These are phyloP conservation scores for Callaeas wilsoni DNA, from an alignment of 2,113 vertebrate species.

Conservation along the genomic window DNA sequence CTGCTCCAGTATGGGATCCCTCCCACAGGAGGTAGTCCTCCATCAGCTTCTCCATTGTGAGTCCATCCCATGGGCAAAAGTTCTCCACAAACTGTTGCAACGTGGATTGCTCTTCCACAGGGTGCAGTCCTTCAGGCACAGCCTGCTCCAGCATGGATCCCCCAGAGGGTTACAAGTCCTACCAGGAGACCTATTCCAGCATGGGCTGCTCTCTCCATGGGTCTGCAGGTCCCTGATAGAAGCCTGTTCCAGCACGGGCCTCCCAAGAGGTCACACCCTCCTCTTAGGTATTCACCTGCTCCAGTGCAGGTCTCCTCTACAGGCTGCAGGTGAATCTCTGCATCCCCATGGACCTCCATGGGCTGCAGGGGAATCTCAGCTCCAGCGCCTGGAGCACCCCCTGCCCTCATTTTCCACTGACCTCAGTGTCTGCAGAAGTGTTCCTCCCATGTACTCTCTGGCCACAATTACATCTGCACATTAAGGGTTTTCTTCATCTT, in stretches of 20 bases:
- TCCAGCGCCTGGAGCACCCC: accelerated
- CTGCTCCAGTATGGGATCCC: neutral
- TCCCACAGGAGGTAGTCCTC: neutral
- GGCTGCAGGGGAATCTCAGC: neutral
- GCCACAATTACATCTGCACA: neutral
- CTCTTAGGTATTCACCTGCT: neutral
- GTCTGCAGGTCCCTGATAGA: neutral
- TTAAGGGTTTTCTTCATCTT: neutral
- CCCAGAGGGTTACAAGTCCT: neutral
- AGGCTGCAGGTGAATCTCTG: neutral
- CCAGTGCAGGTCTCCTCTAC: accelerated
- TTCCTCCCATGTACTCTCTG: neutral
- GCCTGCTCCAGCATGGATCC: neutral
- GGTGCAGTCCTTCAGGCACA: neutral
- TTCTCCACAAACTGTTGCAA: neutral
- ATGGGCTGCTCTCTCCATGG: accelerated
- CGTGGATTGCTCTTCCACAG: accelerated
- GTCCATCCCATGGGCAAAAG: neutral
- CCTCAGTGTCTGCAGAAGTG: neutral
- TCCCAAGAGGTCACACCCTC: neutral
- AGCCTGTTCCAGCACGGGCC: neutral
- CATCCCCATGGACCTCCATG: neutral
- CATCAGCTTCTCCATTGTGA: neutral
- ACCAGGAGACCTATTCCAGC: neutral
- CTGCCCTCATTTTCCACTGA: neutral